Evolutionary conservation across 2,888 invertebrate species (phyloP).

Genomic region (Lymantria monacha): DNA sequence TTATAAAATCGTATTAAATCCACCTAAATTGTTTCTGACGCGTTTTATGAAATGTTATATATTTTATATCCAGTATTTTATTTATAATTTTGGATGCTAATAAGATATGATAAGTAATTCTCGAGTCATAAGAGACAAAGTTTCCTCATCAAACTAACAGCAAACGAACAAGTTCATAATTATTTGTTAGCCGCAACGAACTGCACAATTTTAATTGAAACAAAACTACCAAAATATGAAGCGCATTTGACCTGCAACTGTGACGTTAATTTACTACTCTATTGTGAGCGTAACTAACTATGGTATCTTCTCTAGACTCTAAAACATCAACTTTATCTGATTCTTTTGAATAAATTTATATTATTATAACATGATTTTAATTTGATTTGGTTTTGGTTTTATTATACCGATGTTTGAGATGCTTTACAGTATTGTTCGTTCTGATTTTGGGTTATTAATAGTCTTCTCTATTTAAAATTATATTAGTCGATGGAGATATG

Average conservation of each 20-base stretch:
- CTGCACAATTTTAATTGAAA: slow-evolving; percentile 66
- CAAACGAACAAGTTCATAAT: slow-evolving; percentile 65
- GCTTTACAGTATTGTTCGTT: too few relatives aligned
- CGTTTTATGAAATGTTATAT: slow-evolving; percentile 18
- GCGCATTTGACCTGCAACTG: slow-evolving; percentile 55
- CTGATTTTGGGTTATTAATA: too few relatives aligned
- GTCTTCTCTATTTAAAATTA: too few relatives aligned
- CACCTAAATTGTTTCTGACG: slow-evolving; percentile 26
- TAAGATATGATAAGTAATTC: slow-evolving; percentile 25
- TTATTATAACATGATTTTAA: too few relatives aligned
- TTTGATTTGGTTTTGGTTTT: too few relatives aligned
- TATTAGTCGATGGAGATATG: too few relatives aligned
- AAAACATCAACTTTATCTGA: slow-evolving; percentile 3
- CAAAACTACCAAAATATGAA: slow-evolving; percentile 60
- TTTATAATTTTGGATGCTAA: slow-evolving; percentile 22
- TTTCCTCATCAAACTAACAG: slow-evolving; percentile 61
- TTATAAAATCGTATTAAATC: slow-evolving; percentile 17
- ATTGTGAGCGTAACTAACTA: slow-evolving; percentile 17
- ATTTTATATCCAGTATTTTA: slow-evolving; percentile 18
- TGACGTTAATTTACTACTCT: slow-evolving; percentile 45
- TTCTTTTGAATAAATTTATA: slow-evolving; percentile 20
- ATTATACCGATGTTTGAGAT: too few relatives aligned
- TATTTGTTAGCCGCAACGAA: slow-evolving; percentile 62
- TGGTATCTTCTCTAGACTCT: slow-evolving; percentile 14
- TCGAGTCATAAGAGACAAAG: slow-evolving; percentile 50